Evolutionary conservation across 2,888 invertebrate species (phyloP), one percentile per base, ranked within the genome.

Genomic region (Trachelus tabidus): DNA sequence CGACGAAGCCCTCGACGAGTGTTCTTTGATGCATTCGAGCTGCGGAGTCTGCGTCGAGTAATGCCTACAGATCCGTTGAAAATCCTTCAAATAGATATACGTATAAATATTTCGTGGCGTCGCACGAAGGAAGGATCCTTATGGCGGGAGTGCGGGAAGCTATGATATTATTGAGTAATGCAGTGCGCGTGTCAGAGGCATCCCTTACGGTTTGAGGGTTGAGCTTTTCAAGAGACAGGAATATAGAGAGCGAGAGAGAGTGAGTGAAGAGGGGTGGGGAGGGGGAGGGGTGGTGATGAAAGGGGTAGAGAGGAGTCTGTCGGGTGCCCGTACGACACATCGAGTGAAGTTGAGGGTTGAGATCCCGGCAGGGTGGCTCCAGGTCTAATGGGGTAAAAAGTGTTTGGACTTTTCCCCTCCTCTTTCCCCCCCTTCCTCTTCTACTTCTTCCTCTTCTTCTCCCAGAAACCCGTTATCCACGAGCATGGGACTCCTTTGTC

Each of bases 101-200:
- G 77, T 40, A 77, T 30, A 77, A 78, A 81, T 80, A 79, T 82
- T 77, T 77, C 75, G 40, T 40, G 40, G 15, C 15, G 40, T 40
- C 40, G 40, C 76, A 69, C 76, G 76, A 79, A 74, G 76, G 80
- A 75, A 77, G 81, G 77, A 81, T 78, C 75, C 74, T 35, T 40
- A 76, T 75, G 76, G 76, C 69, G 23, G 1, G 40, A 6, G 40
- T 15, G 15, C 40, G 15, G 79, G 79, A 78, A 68, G 80, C 79
- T 77, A 74, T 78, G 81, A 80, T 81, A 80, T 81, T 82, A 85
- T 81, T 82, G 85, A 81, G 79, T 83, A 83, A 82, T 82, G 83
- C 83, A 80, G 83, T 81, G 80, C 81, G 81, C 83, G 82, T 82
- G 83, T 82, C 81, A 79, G 79, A 76, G 79, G 80, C 84, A 81